Evolutionary conservation across 2,113 vertebrate species (phyloP).

Genomic region (Gymnorhina tibicen): DNA sequence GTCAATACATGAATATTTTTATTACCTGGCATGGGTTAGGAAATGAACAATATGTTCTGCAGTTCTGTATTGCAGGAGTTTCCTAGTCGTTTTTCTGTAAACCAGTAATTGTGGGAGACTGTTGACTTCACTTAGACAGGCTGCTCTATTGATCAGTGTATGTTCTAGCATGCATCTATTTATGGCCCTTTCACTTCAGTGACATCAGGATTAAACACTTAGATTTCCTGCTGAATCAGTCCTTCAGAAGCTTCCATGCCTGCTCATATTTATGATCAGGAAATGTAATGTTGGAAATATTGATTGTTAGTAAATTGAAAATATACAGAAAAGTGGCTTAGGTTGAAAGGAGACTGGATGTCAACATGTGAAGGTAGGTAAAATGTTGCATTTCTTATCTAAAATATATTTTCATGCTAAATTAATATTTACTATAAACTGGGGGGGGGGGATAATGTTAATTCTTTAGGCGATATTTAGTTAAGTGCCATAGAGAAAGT

Average conservation of each 20-base stretch:
- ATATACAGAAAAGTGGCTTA: neutral
- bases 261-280: neutral
- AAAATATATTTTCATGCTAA: neutral
- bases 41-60: neutral
- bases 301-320: neutral
- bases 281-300: neutral
- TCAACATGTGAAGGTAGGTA: constrained; percentile 5
- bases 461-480: neutral
- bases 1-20: neutral
- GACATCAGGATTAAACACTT: neutral
- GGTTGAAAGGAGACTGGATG: neutral
- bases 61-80: neutral
- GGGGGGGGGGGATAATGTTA: neutral
- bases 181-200: neutral
- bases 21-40: neutral
- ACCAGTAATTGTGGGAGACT: neutral
- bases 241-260: neutral
- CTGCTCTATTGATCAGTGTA: rapidly evolving
- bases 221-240: neutral
- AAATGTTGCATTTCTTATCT: neutral
- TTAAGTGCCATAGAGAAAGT: neutral
- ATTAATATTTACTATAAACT: neutral
- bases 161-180: neutral
- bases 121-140: neutral
- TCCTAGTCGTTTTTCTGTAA: neutral